Evolutionary conservation across 1,140 invertebrate genomes (phyloP), one percentile per base, ranked within the genome.

Genomic region (Berghia stephanieae): DNA sequence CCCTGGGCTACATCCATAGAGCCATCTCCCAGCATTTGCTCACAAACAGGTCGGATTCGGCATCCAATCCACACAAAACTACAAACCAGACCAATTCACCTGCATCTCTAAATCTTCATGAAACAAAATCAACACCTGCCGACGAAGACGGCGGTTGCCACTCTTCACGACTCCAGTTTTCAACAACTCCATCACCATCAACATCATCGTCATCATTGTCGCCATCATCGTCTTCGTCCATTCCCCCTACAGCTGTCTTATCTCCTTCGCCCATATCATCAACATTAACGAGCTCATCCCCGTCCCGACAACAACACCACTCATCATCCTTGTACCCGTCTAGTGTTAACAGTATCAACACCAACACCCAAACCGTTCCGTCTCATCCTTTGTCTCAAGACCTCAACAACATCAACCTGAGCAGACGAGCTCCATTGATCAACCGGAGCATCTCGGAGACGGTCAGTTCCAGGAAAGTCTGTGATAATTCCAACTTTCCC

Each of bases 1-100:
- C 84, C 8, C 81, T 88, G 13, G 84, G 85, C 31, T 85, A 87
- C 70, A 85, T 86, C 36, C 83, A 88, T 55, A 83, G 82, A 27
- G 84, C 83, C 21, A 85, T 87, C 68, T 87, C 86, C n/a, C 84
- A 86, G 73, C 79, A 86, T n/a, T 74, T 86, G 21, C 77, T 86
- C 73, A 78, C 84, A 18, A 80, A 85, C 66, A 82, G 80, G 46
- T 78, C 82, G 0, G 79, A 80, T 34, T 66, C 78, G 27, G 55
- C 8, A 3, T 6, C 55, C 31, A 52, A 52, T 36, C 46, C 74
- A 18, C 31, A 16, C 36, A 52, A n/a, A 55, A 21, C 66, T 67
- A 55, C 27, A 8, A 40, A 24, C 52, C 24, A 68, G 13, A 36
- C 38, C 36, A 40, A 3, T 6, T 0, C n/a, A 36, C 27, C 2